Base-by-base conservation (phyloP, 2,888 invertebrate species). In the Achlya flavicornis region DNA sequence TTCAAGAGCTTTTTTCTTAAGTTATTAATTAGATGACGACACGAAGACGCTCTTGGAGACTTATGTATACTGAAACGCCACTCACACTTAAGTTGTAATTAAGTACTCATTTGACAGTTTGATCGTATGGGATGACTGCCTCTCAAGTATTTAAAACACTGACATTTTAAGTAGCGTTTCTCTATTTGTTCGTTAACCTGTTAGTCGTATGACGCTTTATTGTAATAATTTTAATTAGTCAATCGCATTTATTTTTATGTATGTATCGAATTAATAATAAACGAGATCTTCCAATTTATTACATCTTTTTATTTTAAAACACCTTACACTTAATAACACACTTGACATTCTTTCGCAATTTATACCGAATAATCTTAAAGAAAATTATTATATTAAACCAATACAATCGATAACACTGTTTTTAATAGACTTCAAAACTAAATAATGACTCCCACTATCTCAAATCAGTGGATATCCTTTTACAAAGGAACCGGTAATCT, bases 401-500 rank as follows among this genome's bases (percentile, higher is more conserved):
- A 35, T n/a, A 58, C n/a, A 32, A 58, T n/a, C 14, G 5, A 33
- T 58, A 16, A 58, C 12, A 12, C 46, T 5, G n/a, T 58, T 58
- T 58, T 59, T 35, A 16, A 64, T 60, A 64, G 61, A 69, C 66
- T 66, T 70, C 69, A 73, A 72, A n/a, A 70, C 74, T 70, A 76
- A 80, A 73, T 69, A 69, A 74, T 74, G 79, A 86, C 83, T 86
- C 82, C 84, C 79, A 81, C 78, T 78, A 76, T 74, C 53, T 74
- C 62, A 62, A 74, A 73, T 73, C 71, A 64, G 70, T 77, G 73
- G 77, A 83, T 85, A 85, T 90, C 85, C 76, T 67, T 76, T 86
- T 81, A 84, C 85, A 88, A 88, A 85, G 80, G 78, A 77, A 76
- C 81, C 86, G 81, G 84, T 86, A 86, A 88, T 85, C 84, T 84